A percentile compares a stretch with the other conserved stretches of the same genome.
Evolutionary conservation across 1,140 invertebrate species (phyloP).

Genomic region (Habropoda laboriosa): DNA sequence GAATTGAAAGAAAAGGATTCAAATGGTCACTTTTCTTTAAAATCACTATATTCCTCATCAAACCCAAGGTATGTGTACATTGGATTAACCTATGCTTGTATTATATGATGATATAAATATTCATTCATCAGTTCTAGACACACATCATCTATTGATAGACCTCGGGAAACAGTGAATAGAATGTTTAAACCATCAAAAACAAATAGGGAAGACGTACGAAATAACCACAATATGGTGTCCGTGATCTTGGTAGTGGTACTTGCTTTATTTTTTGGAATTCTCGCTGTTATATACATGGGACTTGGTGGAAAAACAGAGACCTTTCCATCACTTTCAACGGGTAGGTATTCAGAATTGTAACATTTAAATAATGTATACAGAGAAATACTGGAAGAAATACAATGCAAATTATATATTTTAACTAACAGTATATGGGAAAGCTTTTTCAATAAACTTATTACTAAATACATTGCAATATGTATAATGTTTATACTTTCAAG

Average conservation of each 20-base stretch:
- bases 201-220: slow-evolving; percentile 75
- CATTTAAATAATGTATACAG: slow-evolving; percentile 4
- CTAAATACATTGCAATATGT: not conserved
- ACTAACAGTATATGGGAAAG: slow-evolving; percentile 27
- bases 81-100: slow-evolving; percentile 12
- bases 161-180: slow-evolving; percentile 73
- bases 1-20: slow-evolving; percentile 78
- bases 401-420: slow-evolving; percentile 40
- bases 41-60: slow-evolving; percentile 71
- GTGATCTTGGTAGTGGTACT: slow-evolving; percentile 84
- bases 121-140: slow-evolving; percentile 65
- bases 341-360: slow-evolving; percentile 77
- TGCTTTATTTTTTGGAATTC: slow-evolving; percentile 85
- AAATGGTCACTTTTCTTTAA: slow-evolving; percentile 77
- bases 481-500: slow-evolving; percentile 19
- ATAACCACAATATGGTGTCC: slow-evolving; percentile 84
- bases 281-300: slow-evolving; percentile 86
- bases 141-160: slow-evolving; percentile 71
- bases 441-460: slow-evolving; percentile 28
- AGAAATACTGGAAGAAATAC: slow-evolving; percentile 14
- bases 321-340: slow-evolving; percentile 75
- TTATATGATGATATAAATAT: slow-evolving; percentile 30
- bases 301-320: slow-evolving; percentile 77
- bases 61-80: slow-evolving; percentile 67
- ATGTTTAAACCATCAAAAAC: slow-evolving; percentile 68